Evolutionary conservation across 2,797 vertebrate genomes (phyloP), one percentile per base, ranked within the genome.

Genomic region (Scarus forsteni): DNA sequence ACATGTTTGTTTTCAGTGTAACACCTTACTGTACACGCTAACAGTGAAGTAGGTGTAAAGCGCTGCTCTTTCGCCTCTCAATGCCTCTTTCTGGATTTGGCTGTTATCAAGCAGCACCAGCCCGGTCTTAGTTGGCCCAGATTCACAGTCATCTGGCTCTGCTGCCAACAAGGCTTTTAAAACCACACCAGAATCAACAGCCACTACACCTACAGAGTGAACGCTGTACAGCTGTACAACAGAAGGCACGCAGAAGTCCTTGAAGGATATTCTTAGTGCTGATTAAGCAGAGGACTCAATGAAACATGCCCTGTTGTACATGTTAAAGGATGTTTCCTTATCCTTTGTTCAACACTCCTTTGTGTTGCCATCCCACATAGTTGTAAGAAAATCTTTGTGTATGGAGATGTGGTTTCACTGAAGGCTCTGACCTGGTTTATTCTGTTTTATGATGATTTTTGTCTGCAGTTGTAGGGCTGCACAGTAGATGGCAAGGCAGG

Each of bases 101-200:
- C 68, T 85, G 82, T 92, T 93, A 93, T 93, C 90, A 82, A 71
- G 45, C 73, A 19, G 73, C 16, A 8, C 66, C 88, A 92, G 90
- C 80, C 55, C 42, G 70, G 76, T 56, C 76, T 69, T 65, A 40
- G 62, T 78, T 88, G 87, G 75, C 70, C 63, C 65, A 62, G n/a
- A 56, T 70, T 81, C 66, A 45, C 55, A 49, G 50, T 67, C 66
- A 57, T 61, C 45, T 70, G 73, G 69, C 78, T 69, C 50, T 6
- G 34, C 67, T 71, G 84, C 68, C 71, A 78, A 63, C 65, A 66
- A 55, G 53, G 61, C 60, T 65, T 35, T 63, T 59, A 39, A 59
- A 44, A 44, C 48, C 55, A 18, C 73, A 62, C 53, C 59, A 65
- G 48, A 70, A 80, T 76, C 71, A 77, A 59, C 66, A 66, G 57